Percentiles rank a stretch among this genome's conserved stretches.
phyloP scores from a whole-genome alignment of 1,140 invertebrate species.

The Drosophila melanogaster region Release_6_plus_ISO1_MT NT_033779.5:2958001-2958500 shows the following conservation, averaged over 20 bases:
- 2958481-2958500: not conserved
- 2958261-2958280: not conserved
- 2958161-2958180: not conserved
- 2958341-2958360: constrained; percentile 66
- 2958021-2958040: constrained; percentile 12
- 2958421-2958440: not conserved
- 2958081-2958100: constrained; percentile 47
- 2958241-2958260: constrained; percentile 41
- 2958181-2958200: constrained; percentile 3
- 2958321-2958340: constrained; percentile 55
- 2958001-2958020: constrained; percentile 37
- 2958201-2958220: constrained; percentile 77
- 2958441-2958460: not conserved
- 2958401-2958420: not conserved
- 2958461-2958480: not conserved
- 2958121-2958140: constrained; percentile 31
- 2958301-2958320: constrained; percentile 6
- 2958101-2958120: constrained; percentile 29
- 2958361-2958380: constrained; percentile 69
- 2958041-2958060: constrained; percentile 38
- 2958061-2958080: constrained; percentile 79
- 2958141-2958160: constrained; percentile 14
- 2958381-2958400: constrained; percentile 7
- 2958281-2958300: constrained; percentile 2
- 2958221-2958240: constrained; percentile 78